Evolutionary conservation across 2,888 invertebrate species (phyloP), one percentile per base, ranked within the genome.

Genomic region (Diadegma fenestrale): DNA sequence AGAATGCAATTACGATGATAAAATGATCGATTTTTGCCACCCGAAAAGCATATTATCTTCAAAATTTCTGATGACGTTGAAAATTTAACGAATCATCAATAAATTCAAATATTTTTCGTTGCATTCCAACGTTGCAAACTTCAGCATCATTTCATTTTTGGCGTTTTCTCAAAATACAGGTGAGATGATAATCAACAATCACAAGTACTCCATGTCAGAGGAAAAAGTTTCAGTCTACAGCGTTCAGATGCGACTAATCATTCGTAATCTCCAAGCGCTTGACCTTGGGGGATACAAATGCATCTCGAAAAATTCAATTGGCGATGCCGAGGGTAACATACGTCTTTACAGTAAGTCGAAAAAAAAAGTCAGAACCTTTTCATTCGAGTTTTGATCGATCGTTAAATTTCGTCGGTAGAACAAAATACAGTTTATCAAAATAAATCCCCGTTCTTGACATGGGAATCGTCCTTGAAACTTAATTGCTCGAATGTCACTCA

Each of bases 241-340:
- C 92, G 96, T 97, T 10, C 97, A 97, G 93, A 98, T 98, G 98
- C 95, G 96, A 77, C 95, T 98, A 86, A 95, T 97, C 76, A 96
- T 98, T 68, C 95, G 96, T 80, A 96, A 96, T 89, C 95, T 98
- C 85, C 96, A 97, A 92, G 95, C 96, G 87, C 95, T 95, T 83
- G 97, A 98, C 93, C 95, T 97, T 89, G 97, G 97, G 19, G 97
- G 97, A 72, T 98, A 98, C 95, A 98, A 97, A 93, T 98, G 98
- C 94, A 97, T 98, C 91, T 98, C 98, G 75, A 98, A 98, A 94
- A 98, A 98, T 94, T 98, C 98, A 86, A 97, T 98, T 91, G 98
- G 98, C 0, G 98, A 97, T 90, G 97, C 98, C 17, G 98, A 98
- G 93, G 98, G 98, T 84, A 97, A 97, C 93, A 98, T 98, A 91